phyloP scores from a whole-genome alignment of 2,113 vertebrate genomes.

The Strigops habroptila region DNA sequence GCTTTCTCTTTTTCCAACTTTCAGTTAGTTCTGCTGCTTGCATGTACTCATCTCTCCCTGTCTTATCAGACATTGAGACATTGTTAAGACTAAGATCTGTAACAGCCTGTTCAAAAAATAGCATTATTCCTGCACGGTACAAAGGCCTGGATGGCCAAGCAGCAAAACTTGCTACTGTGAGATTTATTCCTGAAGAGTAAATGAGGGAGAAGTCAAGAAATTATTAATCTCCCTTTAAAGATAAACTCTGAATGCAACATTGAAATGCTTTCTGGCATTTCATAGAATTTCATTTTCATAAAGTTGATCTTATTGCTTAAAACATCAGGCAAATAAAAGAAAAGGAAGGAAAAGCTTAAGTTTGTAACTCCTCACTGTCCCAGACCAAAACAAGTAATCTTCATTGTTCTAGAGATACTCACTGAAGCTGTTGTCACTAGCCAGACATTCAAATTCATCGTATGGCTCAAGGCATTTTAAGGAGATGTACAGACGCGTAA shows the following conservation, averaged over 20 bases:
- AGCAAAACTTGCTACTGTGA: neutral
- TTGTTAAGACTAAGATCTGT: neutral
- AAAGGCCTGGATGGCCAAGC: neutral
- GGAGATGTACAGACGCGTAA: neutral
- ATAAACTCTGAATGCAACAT: neutral
- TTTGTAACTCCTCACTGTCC: neutral
- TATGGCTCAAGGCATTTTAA: neutral
- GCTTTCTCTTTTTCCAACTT: neutral
- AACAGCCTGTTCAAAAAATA: conserved; percentile 25
- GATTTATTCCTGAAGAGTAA: neutral
- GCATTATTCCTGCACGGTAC: neutral
- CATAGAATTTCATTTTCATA: neutral
- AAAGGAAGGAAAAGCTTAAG: neutral
- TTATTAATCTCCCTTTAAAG: neutral
- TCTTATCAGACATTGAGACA: neutral
- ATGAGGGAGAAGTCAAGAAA: neutral
- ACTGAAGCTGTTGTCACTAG: neutral
- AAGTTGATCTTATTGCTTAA: neutral
- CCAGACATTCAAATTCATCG: neutral
- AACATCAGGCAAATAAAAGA: neutral
- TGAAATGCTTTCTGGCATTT: neutral
- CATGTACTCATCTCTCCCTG: neutral
- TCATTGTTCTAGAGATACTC: neutral
- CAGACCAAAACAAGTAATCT: neutral
- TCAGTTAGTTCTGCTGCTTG: neutral